phyloP scores from a whole-genome alignment of 2,113 vertebrate species.

The Lophochroa leadbeateri region DNA sequence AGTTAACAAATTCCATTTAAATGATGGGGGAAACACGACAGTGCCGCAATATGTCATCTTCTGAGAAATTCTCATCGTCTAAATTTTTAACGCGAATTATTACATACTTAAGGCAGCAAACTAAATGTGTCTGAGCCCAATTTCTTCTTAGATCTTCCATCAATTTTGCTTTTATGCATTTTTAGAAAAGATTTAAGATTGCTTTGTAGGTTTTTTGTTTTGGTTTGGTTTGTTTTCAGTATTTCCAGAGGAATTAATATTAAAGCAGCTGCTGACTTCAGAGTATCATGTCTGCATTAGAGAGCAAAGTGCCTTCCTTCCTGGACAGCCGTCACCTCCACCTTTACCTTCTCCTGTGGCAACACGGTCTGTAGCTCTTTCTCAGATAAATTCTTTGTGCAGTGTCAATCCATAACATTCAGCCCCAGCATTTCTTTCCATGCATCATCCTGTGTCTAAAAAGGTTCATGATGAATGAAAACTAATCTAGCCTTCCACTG shows the following conservation, averaged over 20 bases:
- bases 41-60: neutral
- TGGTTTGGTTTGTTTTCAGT: neutral
- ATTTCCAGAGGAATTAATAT: neutral
- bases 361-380: rapidly evolving
- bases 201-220: neutral
- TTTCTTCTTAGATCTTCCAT: neutral
- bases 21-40: neutral
- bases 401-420: neutral
- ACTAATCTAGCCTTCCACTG: neutral
- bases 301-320: neutral
- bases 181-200: neutral
- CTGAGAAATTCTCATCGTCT: neutral
- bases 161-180: neutral
- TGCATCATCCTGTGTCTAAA: neutral
- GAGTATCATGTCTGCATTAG: rapidly evolving
- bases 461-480: rapidly evolving
- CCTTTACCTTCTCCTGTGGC: neutral
- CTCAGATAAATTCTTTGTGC: neutral
- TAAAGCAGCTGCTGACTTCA: neutral
- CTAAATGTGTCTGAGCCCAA: neutral
- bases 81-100: neutral
- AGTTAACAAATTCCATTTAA: neutral
- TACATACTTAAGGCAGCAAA: neutral
- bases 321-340: rapidly evolving
- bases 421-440: neutral